Evolutionary conservation across 2,797 vertebrate genomes (phyloP), one percentile per base, ranked within the genome.

Genomic region (Gephyroberyx darwinii): DNA sequence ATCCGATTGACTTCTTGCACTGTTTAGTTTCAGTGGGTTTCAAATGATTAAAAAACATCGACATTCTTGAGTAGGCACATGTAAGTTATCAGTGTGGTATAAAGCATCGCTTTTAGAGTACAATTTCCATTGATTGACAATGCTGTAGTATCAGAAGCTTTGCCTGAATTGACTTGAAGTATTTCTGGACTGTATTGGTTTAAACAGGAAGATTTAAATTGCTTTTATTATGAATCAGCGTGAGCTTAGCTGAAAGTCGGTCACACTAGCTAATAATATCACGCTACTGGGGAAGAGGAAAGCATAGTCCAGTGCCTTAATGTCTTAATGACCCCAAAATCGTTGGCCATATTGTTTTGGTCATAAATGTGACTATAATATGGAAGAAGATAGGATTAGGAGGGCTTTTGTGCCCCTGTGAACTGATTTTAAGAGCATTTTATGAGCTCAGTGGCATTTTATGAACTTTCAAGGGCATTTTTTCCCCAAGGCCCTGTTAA

Each of bases 241-340:
- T 55, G 22, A 31, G 22, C 5, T 13, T 17, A 33, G 26, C 53
- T 33, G 12, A 16, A 33, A 59, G 56, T 77, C 22, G 9, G 48
- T 31, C 54, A 59, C 35, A 50, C 35, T 6, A 47, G 22, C 35
- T 6, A 47, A 22, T 51, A 41, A 68, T 41, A 50, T 50, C 60
- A 59, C 14, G 63, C 50, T 74, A 47, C 72, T 61, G 69, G 60
- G 63, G 17, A 56, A 45, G 20, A 20, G 9, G 2, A 54, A 41
- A 41, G 39, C 10, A 1, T 64, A 26, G 26, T 48, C 35, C 16
- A 20, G 31, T 22, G 26, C 67, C 48, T 53, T 73, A 43, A 69
- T 73, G 35, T 65, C 54, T 67, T 71, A 81, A 75, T 26, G 22
- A 48, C 48, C 62, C 22, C 17, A 78, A 78, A 57, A 78, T 81